These are phyloP conservation scores for Mythimna albipuncta DNA, from an alignment of 2,888 invertebrate species.

Conservation along the genomic window DNA sequence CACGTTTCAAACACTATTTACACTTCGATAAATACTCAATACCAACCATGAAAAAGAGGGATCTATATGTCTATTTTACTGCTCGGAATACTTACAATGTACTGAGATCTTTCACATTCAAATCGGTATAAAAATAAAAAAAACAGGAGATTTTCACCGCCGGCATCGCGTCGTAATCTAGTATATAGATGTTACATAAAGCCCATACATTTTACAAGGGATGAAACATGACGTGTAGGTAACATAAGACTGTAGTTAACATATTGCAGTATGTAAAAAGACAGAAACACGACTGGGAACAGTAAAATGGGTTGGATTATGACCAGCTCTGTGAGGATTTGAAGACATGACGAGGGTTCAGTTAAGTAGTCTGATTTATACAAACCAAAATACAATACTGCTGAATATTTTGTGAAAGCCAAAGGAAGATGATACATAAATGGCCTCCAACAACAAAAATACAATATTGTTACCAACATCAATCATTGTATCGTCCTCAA, in stretches of 20 bases:
- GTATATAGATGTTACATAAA: conserved; percentile 43
- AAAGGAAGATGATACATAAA: neutral
- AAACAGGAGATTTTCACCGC: conserved; percentile 32
- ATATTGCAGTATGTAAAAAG: conserved; percentile 53
- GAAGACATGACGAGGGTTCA: conserved; percentile 67
- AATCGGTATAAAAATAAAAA: conserved; percentile 38
- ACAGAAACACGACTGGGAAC: conserved; percentile 45
- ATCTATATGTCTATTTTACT: conserved; percentile 21
- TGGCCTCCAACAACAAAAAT: neutral
- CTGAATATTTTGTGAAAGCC: conserved; percentile 6
- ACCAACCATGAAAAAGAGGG: conserved; percentile 25
- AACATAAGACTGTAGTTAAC: conserved; percentile 34
- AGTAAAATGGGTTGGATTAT: conserved; percentile 61
- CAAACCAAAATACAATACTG: conserved; percentile 41
- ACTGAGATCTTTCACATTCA: conserved; percentile 41
- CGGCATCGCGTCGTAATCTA: conserved; percentile 23
- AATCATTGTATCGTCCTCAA: neutral
- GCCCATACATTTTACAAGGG: conserved; percentile 33
- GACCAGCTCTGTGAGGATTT: conserved; percentile 64
- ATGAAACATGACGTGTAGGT: conserved; percentile 19
- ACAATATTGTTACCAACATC: neutral
- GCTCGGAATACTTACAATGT: conserved; percentile 19
- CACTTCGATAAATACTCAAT: conserved; percentile 25
- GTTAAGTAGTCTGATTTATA: conserved; percentile 49
- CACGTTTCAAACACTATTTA: conserved; percentile 8